A percentile compares a stretch with the other conserved stretches of the same genome.
phyloP scores from a whole-genome alignment of 2,888 invertebrate genomes.

The Tridacna crocea region DNA sequence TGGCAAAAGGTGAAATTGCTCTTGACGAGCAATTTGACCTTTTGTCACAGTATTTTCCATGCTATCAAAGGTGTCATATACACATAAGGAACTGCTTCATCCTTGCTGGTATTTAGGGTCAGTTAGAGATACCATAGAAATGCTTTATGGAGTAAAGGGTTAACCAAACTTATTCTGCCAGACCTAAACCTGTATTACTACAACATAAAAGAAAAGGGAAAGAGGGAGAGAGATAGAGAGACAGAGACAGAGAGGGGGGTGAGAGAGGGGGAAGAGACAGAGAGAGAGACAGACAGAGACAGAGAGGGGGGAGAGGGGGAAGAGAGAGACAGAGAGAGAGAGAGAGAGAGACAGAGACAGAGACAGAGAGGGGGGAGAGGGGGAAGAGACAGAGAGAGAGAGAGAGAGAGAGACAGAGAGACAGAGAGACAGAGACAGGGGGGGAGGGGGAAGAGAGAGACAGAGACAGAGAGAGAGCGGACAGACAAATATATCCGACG shows the following conservation, averaged over 20 bases:
- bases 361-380: neutral
- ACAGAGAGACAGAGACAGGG: neutral
- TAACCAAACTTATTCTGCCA: too few relatives aligned
- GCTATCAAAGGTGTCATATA: too few relatives aligned
- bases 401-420: conserved; percentile 10
- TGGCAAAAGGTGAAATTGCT: too few relatives aligned
- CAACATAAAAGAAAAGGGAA: conserved; percentile 10
- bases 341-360: conserved; percentile 20
- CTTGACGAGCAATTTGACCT: too few relatives aligned
- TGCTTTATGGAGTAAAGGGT: too few relatives aligned
- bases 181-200: too few relatives aligned
- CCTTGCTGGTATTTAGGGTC: too few relatives aligned
- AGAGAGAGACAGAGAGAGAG: conserved; percentile 23
- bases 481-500: neutral
- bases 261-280: conserved; percentile 5
- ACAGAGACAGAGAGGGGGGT: conserved; percentile 25
- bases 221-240: conserved; percentile 29
- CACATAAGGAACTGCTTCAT: too few relatives aligned
- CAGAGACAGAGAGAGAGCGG: neutral
- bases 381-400: conserved; percentile 5
- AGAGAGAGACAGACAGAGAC: conserved; percentile 12
- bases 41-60: too few relatives aligned
- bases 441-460: neutral
- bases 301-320: neutral
- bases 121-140: too few relatives aligned